Percentiles rank a stretch among this genome's conserved stretches.
Conservation (phyloP, 2,888 invertebrate genomes). For the Polyommatus icarus region DNA sequence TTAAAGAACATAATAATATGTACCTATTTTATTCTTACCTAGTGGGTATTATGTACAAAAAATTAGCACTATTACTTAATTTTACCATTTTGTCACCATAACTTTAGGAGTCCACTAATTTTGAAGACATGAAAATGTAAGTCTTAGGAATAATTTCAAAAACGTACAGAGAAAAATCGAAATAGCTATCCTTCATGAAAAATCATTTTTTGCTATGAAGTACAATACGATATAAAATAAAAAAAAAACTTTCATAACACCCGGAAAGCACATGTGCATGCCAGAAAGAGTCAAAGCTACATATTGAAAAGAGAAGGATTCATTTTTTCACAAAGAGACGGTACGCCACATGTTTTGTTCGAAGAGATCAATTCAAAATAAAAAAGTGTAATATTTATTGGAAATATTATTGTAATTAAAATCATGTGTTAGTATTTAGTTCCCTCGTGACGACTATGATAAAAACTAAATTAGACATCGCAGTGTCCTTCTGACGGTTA, state of each 20-base stretch:
- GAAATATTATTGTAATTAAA: neutral
- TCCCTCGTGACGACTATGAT: neutral
- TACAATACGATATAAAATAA: conserved; percentile 54
- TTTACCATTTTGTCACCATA: no score
- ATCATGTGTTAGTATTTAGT: conserved; percentile 8
- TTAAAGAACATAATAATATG: neutral
- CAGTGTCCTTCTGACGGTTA: neutral
- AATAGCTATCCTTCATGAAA: neutral
- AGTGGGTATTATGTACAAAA: neutral
- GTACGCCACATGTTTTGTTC: conserved; percentile 24
- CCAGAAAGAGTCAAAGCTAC: conserved; percentile 51
- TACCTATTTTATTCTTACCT: neutral
- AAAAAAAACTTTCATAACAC: conserved; percentile 66
- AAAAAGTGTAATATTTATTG: conserved; percentile 21
- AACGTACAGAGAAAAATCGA: neutral
- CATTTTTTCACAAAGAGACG: conserved; percentile 12
- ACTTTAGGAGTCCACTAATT: no score
- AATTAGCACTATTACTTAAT: no score
- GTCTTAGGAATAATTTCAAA: neutral
- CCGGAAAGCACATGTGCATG: conserved; percentile 64
- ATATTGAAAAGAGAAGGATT: conserved; percentile 46
- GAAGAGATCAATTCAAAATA: conserved; percentile 25
- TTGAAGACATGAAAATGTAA: neutral
- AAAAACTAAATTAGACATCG: neutral
- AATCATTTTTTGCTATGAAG: conserved; percentile 24